Conservation (phyloP, 1,140 invertebrate species). For the Aradophagus sp. region DNA sequence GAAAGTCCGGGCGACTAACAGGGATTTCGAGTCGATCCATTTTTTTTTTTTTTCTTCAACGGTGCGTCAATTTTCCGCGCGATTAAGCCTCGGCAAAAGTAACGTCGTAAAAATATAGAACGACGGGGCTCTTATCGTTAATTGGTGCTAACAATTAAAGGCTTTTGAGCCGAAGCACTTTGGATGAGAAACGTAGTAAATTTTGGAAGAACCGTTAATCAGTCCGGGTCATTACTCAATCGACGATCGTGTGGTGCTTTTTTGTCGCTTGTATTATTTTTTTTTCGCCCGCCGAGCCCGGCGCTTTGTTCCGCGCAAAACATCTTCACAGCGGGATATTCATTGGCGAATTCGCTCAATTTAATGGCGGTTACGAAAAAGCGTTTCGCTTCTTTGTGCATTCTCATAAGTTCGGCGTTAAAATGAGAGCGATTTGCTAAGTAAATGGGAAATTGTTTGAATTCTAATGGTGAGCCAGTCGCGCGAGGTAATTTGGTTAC, state of each 20-base stretch:
- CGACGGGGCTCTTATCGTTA: slow-evolving; percentile 35
- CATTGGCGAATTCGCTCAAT: slow-evolving; percentile 17
- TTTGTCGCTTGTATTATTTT: slow-evolving; percentile 21
- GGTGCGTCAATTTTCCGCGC: slow-evolving; percentile 24
- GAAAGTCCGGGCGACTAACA: too few species aligned
- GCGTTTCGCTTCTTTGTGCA: slow-evolving; percentile 21
- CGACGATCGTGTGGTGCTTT: slow-evolving; percentile 16
- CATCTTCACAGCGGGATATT: slow-evolving; percentile 17
- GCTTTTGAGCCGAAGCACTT: slow-evolving; percentile 18
- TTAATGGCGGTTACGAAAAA: slow-evolving; percentile 14
- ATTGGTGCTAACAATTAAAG: slow-evolving; percentile 36
- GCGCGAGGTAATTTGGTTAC: slow-evolving; percentile 1
- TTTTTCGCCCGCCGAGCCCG: neutral
- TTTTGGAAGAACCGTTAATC: slow-evolving; percentile 26
- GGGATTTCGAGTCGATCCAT: neutral
- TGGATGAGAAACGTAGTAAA: slow-evolving; percentile 22
- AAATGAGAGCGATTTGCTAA: slow-evolving; percentile 23
- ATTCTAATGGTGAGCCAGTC: slow-evolving; percentile 9
- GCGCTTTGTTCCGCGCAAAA: slow-evolving; percentile 16
- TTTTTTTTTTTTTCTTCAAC: slow-evolving; percentile 2
- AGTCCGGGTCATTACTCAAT: slow-evolving; percentile 26
- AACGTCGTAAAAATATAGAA: slow-evolving; percentile 17
- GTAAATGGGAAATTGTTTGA: slow-evolving; percentile 22
- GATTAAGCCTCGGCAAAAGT: slow-evolving; percentile 18
- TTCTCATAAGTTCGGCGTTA: slow-evolving; percentile 20